Evolutionary conservation across 2,113 vertebrate genomes (phyloP).

Genomic region (Bos indicus): DNA sequence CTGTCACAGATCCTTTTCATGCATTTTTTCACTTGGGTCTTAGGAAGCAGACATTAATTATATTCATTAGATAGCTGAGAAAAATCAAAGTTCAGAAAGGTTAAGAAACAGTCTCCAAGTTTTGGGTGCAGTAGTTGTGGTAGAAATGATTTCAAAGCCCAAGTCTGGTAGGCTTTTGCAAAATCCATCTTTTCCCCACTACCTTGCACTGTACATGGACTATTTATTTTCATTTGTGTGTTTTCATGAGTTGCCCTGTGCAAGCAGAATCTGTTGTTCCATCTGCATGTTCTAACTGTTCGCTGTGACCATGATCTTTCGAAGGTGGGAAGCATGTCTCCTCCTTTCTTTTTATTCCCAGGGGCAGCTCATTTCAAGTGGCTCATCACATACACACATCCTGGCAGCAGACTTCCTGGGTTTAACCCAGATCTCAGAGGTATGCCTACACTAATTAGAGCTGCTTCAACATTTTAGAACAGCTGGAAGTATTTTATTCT

Average conservation of each 20-base stretch:
- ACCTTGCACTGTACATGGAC: not conserved
- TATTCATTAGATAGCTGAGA: not conserved
- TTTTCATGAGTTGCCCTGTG: not conserved
- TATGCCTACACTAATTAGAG: not conserved
- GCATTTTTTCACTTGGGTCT: not conserved
- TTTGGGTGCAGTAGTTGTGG: not conserved
- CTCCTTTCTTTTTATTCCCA: not conserved
- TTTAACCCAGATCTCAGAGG: not conserved
- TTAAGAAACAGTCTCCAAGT: not conserved
- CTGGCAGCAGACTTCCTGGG: not conserved
- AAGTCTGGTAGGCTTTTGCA: not conserved
- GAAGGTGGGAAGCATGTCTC: not conserved
- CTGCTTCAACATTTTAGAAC: not conserved
- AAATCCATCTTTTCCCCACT: not conserved
- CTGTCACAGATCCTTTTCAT: not conserved
- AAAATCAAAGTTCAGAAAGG: not conserved
- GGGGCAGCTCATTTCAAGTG: not conserved
- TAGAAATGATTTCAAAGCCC: not conserved
- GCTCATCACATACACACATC: not conserved
- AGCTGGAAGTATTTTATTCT: constrained; percentile 23
- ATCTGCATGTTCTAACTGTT: not conserved
- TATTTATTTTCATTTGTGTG: not conserved
- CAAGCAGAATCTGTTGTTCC: not conserved
- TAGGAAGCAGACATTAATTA: not conserved
- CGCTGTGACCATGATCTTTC: not conserved